Base-by-base conservation (phyloP, 1,140 invertebrate genomes). In the Pinna nobilis region DNA sequence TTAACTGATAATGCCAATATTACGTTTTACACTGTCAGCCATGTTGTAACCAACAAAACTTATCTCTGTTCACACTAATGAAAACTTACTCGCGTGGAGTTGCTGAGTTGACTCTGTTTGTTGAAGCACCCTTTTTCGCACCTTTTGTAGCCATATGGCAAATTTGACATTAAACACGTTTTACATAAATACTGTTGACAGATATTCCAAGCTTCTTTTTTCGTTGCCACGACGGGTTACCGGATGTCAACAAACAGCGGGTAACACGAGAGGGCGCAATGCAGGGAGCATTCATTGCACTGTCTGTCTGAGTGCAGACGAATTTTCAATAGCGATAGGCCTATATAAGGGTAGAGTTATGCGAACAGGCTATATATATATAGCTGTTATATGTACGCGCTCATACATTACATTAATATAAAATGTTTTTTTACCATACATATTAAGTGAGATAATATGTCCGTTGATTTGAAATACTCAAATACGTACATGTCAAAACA, bases 1-100 rank as follows among this genome's bases (percentile, higher is more conserved):
- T n/a, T n/a, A n/a, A n/a, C n/a, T n/a, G n/a, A n/a, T n/a, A n/a
- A n/a, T n/a, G n/a, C n/a, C 20, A 53, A 53, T 53, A 15, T 33
- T 57, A 23, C 39, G 20, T 47, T 9, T 20, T 23, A 50, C n/a
- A 53, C 13, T 33, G 70, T 33, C 77, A 63, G 84, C 85, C 85
- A 87, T 87, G 32, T 87, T 87, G 85, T 87, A 80, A 81, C 84
- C 73, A 87, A 84, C 70, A 78, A 84, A 77, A 83, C 79, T 73
- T 68, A 41, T 37, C 39, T 23, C 44, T 44, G 11, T 28, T 23
- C 28, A 39, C 30, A 30, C 44, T 44, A 13, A 37, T 32, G 11
- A 11, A 28, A 65, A 83, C 85, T 87, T 85, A 87, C 85, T 87
- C 85, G 82, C 82, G 79, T 18, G 82, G 81, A 47, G 81, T 83